Conservation (phyloP, 2,888 invertebrate species). For the Blera fallax region DNA sequence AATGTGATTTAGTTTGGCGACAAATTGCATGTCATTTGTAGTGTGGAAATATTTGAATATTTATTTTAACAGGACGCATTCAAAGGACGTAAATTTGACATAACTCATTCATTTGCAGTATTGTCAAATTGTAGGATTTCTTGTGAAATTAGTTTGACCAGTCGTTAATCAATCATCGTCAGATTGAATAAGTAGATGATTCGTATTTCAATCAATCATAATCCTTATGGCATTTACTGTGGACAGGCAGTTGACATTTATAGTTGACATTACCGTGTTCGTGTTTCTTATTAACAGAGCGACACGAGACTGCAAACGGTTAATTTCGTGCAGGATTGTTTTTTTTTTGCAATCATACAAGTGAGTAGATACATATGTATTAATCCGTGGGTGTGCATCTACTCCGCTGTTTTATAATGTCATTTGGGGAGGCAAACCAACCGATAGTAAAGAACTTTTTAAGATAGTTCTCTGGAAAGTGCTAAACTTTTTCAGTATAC, state of each 20-base stretch:
- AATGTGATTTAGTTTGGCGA: not conserved
- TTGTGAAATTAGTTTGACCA: not conserved
- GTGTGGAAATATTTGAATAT: not conserved
- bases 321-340: not conserved
- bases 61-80: not conserved
- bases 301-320: not conserved
- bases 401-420: not conserved
- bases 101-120: not conserved
- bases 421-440: not conserved
- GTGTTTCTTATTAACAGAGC: not conserved
- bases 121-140: not conserved
- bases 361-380: not conserved
- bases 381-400: not conserved
- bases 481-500: not conserved
- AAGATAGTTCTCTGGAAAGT: not conserved
- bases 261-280: not conserved
- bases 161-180: constrained; percentile 12
- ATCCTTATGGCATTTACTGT: not conserved
- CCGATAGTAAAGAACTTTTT: not conserved
- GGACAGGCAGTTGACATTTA: not conserved
- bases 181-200: not conserved
- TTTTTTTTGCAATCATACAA: too few relatives aligned
- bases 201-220: constrained; percentile 14
- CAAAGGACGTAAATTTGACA: not conserved
- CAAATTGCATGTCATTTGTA: not conserved